Evolutionary conservation across 2,113 vertebrate species (phyloP), one percentile per base, ranked within the genome.

Genomic region (Petrocephalus zakoni): DNA sequence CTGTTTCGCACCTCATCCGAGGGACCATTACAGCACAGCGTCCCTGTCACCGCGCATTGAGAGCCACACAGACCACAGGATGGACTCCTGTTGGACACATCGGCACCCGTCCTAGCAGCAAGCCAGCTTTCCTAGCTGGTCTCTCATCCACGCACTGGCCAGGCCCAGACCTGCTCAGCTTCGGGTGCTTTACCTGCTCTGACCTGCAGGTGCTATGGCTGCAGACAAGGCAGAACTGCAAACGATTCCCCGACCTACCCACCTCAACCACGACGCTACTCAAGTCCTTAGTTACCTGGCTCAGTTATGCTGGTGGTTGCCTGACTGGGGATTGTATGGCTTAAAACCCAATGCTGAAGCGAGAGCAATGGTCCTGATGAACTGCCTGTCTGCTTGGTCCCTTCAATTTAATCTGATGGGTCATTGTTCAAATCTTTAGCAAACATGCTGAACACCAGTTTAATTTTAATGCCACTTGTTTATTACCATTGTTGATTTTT

Each of bases 401-500:
- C 81, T 6, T 25, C 0, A 10, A 19, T 82, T 42, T 42, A 17
- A 47, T 21, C 37, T 21, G 75, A 81, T 81, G 19, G 9, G 37
- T 83, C 0, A 34, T 87, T 85, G 53, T 47, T 75, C 10, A 68
- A 83, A 4, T 17, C 19, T 46, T 52, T 52, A 52, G 51, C 37
- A 47, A 68, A 88, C 13, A 82, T 47, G 87, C 84, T 82, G n/a
- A 88, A 89, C 46, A 85, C 81, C 88, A 82, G 34, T n/a, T 88
- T 55, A 84, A 29, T 91, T 90, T 90, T 90, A 91, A 89, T 89
- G 90, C 88, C 86, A 58, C 90, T 89, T 88, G 88, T 92, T 93
- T 93, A 93, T 93, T 93, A 92, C 91, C 91, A 93, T 91, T 49
- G 90, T 91, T 91, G 90, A 93, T 89, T 90, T 89, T 92, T 42